Evolutionary conservation across 2,797 vertebrate species (phyloP).

Genomic region (Gephyroberyx darwinii): DNA sequence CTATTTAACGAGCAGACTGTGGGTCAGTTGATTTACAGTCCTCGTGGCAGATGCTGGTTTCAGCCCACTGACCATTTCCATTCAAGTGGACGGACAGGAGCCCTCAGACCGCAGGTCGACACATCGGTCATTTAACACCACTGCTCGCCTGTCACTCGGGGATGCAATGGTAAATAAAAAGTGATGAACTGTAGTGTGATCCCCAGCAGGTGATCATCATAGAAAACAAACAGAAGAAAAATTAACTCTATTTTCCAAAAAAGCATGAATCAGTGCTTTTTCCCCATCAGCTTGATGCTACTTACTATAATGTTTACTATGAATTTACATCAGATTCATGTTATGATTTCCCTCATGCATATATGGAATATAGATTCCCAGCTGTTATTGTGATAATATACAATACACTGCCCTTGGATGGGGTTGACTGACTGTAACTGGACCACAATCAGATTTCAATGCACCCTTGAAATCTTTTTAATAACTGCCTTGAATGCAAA

Average conservation of each 20-base stretch:
- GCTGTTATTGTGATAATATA: neutral
- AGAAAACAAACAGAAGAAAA: no score
- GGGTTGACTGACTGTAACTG: no score
- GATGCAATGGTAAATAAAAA: constrained; percentile 32
- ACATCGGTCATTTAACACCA: constrained; percentile 26
- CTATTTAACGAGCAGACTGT: constrained; percentile 2
- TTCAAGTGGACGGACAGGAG: constrained; percentile 26
- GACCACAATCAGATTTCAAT: neutral
- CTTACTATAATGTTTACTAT: constrained; percentile 1
- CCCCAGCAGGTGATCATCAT: no score
- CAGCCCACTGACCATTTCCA: constrained; percentile 42
- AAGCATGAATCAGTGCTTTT: neutral
- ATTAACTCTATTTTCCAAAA: no score
- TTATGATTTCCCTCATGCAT: no score
- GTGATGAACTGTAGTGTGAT: neutral
- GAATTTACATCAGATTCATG: no score
- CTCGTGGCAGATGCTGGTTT: constrained; percentile 38
- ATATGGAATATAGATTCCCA: neutral
- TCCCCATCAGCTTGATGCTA: neutral
- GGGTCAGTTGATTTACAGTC: constrained; percentile 47
- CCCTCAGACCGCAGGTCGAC: constrained; percentile 16
- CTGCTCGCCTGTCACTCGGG: neutral
- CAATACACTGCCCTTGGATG: no score
- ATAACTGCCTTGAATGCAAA: no score
- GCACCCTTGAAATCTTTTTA: neutral